Evolutionary conservation across 2,113 vertebrate genomes (phyloP).

Genomic region (Actinemys pallida): DNA sequence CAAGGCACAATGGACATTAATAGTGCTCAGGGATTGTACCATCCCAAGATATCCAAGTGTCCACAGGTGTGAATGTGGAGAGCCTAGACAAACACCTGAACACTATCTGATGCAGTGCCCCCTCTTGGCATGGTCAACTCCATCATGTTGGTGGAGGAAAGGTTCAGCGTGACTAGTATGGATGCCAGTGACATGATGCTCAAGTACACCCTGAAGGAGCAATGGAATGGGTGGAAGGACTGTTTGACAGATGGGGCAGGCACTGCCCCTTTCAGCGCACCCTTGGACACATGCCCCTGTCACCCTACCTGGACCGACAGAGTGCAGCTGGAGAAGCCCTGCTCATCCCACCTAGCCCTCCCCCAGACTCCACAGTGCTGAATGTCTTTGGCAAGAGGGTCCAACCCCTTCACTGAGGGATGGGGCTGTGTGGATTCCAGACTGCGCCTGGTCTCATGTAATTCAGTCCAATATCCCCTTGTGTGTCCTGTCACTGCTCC

Average conservation of each 20-base stretch:
- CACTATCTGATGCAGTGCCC: not conserved
- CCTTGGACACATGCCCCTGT: not conserved
- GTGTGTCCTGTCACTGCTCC: not conserved
- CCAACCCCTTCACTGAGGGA: not conserved
- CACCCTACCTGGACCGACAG: not conserved
- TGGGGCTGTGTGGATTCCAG: no score
- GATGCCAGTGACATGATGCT: slow-evolving; percentile 99
- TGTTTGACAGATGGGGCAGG: slow-evolving; percentile 94
- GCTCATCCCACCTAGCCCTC: not conserved
- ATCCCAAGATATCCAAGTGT: not conserved
- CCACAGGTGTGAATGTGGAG: not conserved
- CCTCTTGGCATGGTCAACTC: slow-evolving; percentile 88
- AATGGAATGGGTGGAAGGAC: slow-evolving; percentile 94
- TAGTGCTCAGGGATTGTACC: not conserved
- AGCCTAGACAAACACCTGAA: not conserved
- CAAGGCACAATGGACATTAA: not conserved
- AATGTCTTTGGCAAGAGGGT: not conserved
- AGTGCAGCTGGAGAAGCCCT: not conserved
- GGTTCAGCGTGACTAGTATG: slow-evolving; percentile 90
- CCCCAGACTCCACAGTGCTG: not conserved
- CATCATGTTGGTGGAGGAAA: slow-evolving; percentile 96
- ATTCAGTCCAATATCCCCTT: not conserved
- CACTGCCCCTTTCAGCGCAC: not conserved
- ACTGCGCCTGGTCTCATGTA: not conserved
- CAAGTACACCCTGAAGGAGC: slow-evolving; percentile 93